Percentiles rank a stretch among this genome's conserved stretches.
These are phyloP conservation scores for Raja brachyura DNA, from an alignment of 2,113 vertebrate genomes.

Conservation along the genomic window DNA sequence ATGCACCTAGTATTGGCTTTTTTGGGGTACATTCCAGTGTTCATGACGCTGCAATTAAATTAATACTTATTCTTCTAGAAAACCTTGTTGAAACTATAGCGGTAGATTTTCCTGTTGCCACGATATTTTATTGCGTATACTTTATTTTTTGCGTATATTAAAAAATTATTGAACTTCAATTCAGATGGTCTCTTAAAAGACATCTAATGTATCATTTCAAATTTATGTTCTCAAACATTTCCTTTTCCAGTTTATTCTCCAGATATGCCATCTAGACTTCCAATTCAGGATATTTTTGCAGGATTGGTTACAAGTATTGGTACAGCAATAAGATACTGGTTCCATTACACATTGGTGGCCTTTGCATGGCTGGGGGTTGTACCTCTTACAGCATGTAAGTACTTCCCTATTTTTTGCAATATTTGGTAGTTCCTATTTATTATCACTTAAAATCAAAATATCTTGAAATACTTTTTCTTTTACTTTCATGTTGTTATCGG, in stretches of 20 bases:
- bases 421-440: neutral
- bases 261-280: slow-evolving; percentile 98
- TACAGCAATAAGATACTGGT: slow-evolving; percentile 98
- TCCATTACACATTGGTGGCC: slow-evolving; percentile 98
- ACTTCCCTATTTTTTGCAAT: slow-evolving; percentile 28
- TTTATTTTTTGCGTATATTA: neutral
- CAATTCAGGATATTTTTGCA: slow-evolving; percentile 96
- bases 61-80: neutral
- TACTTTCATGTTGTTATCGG: neutral
- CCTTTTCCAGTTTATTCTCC: slow-evolving; percentile 82
- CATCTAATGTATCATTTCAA: neutral
- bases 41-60: no score
- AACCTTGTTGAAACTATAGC: neutral
- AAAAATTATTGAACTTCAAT: neutral
- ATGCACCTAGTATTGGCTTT: no score
- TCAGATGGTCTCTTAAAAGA: neutral
- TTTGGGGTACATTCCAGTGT: no score
- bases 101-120: neutral
- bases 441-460: neutral
- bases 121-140: neutral
- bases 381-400: slow-evolving; percentile 98
- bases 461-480: neutral
- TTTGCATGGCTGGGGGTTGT: slow-evolving; percentile 98
- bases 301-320: slow-evolving; percentile 96
- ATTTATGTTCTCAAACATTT: slow-evolving; percentile 32